These are phyloP conservation scores for Nymphalis urticae DNA, from an alignment of 2,888 invertebrate genomes.

Conservation along the genomic window DNA sequence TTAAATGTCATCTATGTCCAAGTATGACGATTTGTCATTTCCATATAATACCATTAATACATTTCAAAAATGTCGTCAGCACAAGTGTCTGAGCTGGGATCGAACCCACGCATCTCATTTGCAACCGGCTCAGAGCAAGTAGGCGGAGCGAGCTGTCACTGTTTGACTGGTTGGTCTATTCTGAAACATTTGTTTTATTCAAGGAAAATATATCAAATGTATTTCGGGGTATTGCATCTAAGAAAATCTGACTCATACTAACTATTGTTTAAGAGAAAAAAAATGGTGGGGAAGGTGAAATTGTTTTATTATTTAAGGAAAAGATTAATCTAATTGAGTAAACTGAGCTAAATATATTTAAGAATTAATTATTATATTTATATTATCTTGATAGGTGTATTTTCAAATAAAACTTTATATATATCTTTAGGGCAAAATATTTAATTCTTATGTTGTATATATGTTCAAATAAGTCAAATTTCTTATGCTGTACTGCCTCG, in stretches of 20 bases:
- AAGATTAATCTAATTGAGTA: too few relatives aligned
- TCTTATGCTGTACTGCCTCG: too few relatives aligned
- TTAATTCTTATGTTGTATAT: too few relatives aligned
- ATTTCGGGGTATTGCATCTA: neutral
- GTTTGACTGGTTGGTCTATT: slow-evolving; percentile 26
- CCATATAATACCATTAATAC: slow-evolving; percentile 62
- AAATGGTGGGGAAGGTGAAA: too few relatives aligned
- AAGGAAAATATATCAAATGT: slow-evolving; percentile 4
- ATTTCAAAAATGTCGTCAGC: slow-evolving; percentile 61
- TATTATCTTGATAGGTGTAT: too few relatives aligned
- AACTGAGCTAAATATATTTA: too few relatives aligned
- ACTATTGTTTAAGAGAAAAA: neutral
- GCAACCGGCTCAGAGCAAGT: slow-evolving; percentile 49
- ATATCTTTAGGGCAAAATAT: too few relatives aligned
- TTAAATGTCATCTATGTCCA: slow-evolving; percentile 38
- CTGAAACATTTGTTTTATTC: slow-evolving; percentile 25
- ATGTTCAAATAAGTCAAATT: too few relatives aligned
- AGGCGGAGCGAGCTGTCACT: slow-evolving; percentile 37
- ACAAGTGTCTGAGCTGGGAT: slow-evolving; percentile 62
- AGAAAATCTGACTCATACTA: neutral
- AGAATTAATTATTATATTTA: too few relatives aligned
- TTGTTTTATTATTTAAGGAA: too few relatives aligned
- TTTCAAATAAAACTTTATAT: too few relatives aligned
- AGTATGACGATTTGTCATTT: slow-evolving; percentile 62
- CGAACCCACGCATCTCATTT: slow-evolving; percentile 77